Conservation (phyloP, 2,888 invertebrate species). For the Empis livida region DNA sequence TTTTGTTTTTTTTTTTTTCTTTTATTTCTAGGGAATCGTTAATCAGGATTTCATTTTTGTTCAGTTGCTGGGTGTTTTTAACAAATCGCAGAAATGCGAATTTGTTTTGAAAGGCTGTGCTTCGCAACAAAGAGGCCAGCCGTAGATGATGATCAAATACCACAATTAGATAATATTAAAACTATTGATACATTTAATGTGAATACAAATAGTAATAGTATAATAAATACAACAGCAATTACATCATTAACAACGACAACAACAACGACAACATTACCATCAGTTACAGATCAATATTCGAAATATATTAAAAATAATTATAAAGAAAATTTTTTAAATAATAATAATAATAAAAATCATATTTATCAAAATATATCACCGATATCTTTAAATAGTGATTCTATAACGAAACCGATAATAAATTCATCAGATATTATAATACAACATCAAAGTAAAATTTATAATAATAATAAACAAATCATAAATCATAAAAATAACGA, state of each 20-base stretch:
- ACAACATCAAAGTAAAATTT: no score
- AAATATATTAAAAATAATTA: no score
- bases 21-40: constrained; percentile 23
- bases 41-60: constrained; percentile 19
- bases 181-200: neutral
- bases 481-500: no score
- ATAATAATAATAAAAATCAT: constrained; percentile 2
- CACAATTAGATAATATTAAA: constrained; percentile 9
- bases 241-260: constrained; percentile 6
- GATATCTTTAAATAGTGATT: no score
- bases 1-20: constrained; percentile 4
- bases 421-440: no score
- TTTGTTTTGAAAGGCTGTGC: constrained; percentile 82
- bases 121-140: constrained; percentile 77
- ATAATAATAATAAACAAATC: no score
- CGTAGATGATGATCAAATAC: constrained; percentile 54
- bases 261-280: constrained; percentile 6
- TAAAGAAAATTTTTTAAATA: neutral
- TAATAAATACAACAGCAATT: constrained; percentile 7
- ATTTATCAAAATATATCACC: constrained; percentile 1
- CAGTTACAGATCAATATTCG: neutral
- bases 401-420: no score
- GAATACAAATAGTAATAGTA: constrained; percentile 17
- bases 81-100: constrained; percentile 71
- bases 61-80: constrained; percentile 22